Percentiles rank a stretch among this genome's conserved stretches.
phyloP scores from a whole-genome alignment of 2,797 vertebrate genomes.

The Arctocebus calabarensis region DNA sequence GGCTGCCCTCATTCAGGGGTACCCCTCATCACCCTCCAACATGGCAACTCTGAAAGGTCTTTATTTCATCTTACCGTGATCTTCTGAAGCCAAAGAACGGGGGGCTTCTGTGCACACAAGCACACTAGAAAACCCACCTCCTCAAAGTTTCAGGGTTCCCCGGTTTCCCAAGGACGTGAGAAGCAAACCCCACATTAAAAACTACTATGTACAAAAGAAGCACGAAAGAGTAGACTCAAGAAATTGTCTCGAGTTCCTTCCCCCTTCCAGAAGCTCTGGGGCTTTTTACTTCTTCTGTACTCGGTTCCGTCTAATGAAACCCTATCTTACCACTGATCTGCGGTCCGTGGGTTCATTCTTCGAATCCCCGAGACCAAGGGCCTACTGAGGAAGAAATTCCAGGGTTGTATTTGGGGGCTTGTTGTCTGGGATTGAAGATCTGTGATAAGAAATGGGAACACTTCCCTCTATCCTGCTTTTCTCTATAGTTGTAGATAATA shows the following conservation, averaged over 20 bases:
- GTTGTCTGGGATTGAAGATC: too few relatives aligned
- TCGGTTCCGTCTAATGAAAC: too few relatives aligned
- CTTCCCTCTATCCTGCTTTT: too few relatives aligned
- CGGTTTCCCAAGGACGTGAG: background rate
- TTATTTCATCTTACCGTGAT: background rate
- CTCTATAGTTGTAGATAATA: too few relatives aligned
- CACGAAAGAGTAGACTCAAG: background rate
- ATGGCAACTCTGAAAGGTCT: background rate
- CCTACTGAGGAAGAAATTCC: too few relatives aligned
- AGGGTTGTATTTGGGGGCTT: too few relatives aligned
- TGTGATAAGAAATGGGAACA: too few relatives aligned
- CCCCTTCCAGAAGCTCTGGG: too few relatives aligned
- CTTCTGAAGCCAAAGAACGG: background rate
- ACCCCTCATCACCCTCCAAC: background rate
- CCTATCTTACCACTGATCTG: too few relatives aligned
- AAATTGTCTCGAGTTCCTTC: background rate
- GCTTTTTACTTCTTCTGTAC: too few relatives aligned
- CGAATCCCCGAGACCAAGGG: too few relatives aligned
- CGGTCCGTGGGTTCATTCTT: too few relatives aligned
- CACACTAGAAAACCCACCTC: background rate
- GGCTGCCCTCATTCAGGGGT: background rate
- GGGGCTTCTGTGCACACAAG: background rate
- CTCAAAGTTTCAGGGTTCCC: background rate
- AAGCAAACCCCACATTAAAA: conserved; percentile 19
- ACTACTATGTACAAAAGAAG: background rate